Conservation (phyloP, 2,888 invertebrate species). For the Eueremaeus valkanovi region DNA sequence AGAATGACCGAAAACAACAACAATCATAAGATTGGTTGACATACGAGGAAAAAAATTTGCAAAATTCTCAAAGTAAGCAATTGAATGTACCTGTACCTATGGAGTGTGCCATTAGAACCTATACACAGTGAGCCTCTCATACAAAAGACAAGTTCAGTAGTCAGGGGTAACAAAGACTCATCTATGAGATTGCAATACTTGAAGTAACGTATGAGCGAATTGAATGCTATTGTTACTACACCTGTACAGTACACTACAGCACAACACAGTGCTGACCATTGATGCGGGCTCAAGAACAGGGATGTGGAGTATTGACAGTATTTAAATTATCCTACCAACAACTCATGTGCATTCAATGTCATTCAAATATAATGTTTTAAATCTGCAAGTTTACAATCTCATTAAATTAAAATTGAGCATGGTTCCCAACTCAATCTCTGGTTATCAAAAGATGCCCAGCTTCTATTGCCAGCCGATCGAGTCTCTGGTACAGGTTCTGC, state of each 20-base stretch:
- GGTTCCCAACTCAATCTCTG: too few species aligned
- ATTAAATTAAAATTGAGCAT: too few species aligned
- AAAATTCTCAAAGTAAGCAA: slow-evolving; percentile 24
- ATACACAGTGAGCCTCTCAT: background rate
- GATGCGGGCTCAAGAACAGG: background rate
- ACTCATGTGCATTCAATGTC: too few species aligned
- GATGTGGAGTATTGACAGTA: too few species aligned
- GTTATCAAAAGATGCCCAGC: too few species aligned
- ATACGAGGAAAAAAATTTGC: slow-evolving; percentile 4
- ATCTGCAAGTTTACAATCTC: too few species aligned
- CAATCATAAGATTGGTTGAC: slow-evolving; percentile 14
- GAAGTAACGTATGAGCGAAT: background rate
- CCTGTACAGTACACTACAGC: background rate
- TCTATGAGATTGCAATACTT: slow-evolving; percentile 28
- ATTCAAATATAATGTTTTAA: too few species aligned
- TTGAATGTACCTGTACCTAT: too few species aligned
- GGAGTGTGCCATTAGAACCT: slow-evolving; percentile 33
- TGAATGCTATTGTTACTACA: slow-evolving; percentile 22
- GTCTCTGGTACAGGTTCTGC: too few species aligned
- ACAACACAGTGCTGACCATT: background rate
- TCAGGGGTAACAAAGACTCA: slow-evolving; percentile 25
- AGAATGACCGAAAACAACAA: background rate
- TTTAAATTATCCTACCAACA: too few species aligned
- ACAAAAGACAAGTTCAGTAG: slow-evolving; percentile 21
- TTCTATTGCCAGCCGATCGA: too few species aligned